phyloP scores from a whole-genome alignment of 2,113 vertebrate species.

The Aldabrachelys gigantea region DNA sequence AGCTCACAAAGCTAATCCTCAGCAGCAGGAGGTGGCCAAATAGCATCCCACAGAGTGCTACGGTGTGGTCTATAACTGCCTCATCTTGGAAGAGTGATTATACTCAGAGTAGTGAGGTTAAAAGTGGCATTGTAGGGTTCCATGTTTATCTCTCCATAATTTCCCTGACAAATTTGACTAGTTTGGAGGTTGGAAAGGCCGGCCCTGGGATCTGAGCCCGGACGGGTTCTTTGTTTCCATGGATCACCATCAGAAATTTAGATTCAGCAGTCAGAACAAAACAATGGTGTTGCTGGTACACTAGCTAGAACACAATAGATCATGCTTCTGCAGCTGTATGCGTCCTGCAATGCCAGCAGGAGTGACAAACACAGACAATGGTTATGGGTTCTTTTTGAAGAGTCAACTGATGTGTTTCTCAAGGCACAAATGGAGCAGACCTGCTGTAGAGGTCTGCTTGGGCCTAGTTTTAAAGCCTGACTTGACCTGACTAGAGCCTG shows the following conservation, averaged over 20 bases:
- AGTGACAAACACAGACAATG: background rate
- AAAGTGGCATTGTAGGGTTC: accelerated
- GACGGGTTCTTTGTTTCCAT: background rate
- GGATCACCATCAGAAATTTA: background rate
- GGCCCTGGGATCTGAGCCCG: accelerated
- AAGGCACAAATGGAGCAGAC: background rate
- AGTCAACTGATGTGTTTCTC: background rate
- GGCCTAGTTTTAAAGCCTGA: too few relatives aligned
- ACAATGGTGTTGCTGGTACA: background rate
- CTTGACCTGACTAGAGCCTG: too few relatives aligned
- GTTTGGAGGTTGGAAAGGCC: background rate
- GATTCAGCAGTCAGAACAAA: background rate
- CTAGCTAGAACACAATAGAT: background rate
- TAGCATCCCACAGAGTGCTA: background rate
- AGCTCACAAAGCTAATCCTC: background rate
- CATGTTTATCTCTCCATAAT: background rate
- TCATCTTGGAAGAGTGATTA: accelerated
- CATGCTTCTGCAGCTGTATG: accelerated
- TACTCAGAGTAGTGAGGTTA: background rate
- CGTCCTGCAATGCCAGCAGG: background rate
- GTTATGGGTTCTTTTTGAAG: background rate
- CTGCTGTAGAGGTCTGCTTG: too few relatives aligned
- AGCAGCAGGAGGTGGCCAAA: background rate
- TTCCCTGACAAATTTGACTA: background rate
- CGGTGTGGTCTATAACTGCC: background rate